Evolutionary conservation across 2,888 invertebrate genomes (phyloP), one percentile per base, ranked within the genome.

Genomic region (Plemyria rubiginata): DNA sequence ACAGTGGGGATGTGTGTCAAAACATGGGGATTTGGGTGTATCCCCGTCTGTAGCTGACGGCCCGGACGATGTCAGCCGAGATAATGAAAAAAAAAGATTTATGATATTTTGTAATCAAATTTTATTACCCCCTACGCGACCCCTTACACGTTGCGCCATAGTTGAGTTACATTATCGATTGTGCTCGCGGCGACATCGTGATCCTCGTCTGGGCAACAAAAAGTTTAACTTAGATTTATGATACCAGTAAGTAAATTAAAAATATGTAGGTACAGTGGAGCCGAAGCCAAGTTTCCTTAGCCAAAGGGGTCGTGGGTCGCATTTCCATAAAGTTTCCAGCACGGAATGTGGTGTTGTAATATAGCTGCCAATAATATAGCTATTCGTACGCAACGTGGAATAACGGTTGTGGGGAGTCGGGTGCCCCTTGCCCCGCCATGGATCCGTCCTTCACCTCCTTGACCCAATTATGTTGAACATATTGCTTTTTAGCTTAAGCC

Each of bases 51-150:
- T 65, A 78, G 74, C 76, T 79, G 79, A 79, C 79, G 78, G 74
- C 74, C 78, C 77, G 70, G 69, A 73, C 79, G 82, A 82, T 84
- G 85, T 80, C 80, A 77, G 70, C 73, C 77, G 80, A 87, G 87
- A 88, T 90, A 90, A 91, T 90, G 90, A 90, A 89, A 92, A 91
- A 85, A 88, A 86, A 86, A 92, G 92, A 92, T 92, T 92, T 90
- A 92, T 90, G 92, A 87, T 87, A 84, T 84, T 85, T 77, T 87
- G 84, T 90, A 92, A 92, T 92, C 89, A 88, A 91, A 90, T 90
- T 91, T 90, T 92, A 92, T 88, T 86, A 84, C 85, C 76, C 71
- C 80, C 82, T 83, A 74, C 79, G 82, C 83, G 82, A 85, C 84
- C 86, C 87, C 84, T 78, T 71, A 72, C 75, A 71, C 77, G 79